Evolutionary conservation across 1,140 invertebrate species (phyloP).

Genomic region (Diuraphis noxia): DNA sequence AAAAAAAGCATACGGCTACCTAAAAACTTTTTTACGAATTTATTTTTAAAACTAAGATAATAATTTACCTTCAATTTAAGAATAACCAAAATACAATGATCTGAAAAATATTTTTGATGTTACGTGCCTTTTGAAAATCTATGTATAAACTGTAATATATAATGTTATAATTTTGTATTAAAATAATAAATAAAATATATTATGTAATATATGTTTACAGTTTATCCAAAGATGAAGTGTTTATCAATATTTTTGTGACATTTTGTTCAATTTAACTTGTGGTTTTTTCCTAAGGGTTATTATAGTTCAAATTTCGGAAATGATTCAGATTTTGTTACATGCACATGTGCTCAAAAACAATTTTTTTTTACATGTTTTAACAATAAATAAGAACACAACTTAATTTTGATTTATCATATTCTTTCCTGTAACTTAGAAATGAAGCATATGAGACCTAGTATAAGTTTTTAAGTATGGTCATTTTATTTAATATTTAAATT

Average conservation of each 20-base stretch:
- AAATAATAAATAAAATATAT: neutral
- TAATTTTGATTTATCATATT: neutral
- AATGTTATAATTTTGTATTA: constrained; percentile 3
- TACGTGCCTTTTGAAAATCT: constrained; percentile 23
- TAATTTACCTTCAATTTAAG: neutral
- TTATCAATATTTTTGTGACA: neutral
- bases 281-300: neutral
- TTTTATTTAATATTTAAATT: neutral
- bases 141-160: constrained; percentile 23
- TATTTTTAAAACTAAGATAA: constrained; percentile 29
- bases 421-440: neutral
- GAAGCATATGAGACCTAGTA: neutral
- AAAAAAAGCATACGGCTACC: neutral
- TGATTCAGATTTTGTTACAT: neutral
- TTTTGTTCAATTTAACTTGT: neutral
- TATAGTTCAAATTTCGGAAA: neutral
- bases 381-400: neutral
- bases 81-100: neutral
- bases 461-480: neutral
- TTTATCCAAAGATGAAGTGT: neutral
- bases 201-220: neutral
- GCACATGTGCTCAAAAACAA: neutral
- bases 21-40: constrained; percentile 31
- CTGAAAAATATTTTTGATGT: neutral
- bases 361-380: neutral